Conservation (phyloP, 1,140 invertebrate genomes). For the Sesamia nonagrioides region DNA sequence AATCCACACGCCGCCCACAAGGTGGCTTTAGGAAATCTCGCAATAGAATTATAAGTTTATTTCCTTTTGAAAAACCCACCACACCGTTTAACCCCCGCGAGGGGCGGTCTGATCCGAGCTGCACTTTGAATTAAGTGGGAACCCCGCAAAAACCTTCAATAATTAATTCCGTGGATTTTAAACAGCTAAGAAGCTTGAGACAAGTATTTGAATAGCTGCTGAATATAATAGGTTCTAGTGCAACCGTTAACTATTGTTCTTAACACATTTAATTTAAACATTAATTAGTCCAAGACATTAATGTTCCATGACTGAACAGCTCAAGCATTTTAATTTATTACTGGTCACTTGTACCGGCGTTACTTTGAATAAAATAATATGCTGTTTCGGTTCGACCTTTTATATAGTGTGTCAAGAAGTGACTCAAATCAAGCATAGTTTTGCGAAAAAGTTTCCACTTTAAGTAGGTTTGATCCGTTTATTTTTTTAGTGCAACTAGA, state of each 20-base stretch:
- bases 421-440: slow-evolving; percentile 10
- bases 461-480: not conserved
- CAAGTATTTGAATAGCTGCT: not conserved
- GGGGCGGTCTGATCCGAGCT: not conserved
- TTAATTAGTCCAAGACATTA: not conserved
- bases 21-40: slow-evolving; percentile 4
- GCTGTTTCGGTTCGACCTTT: not conserved
- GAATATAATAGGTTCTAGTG: not conserved
- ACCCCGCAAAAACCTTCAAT: slow-evolving; percentile 9
- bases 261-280: not conserved
- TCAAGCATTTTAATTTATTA: not conserved
- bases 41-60: slow-evolving; percentile 19
- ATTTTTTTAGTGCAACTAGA: slow-evolving; percentile 11
- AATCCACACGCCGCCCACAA: slow-evolving; percentile 10
- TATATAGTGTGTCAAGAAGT: not conserved
- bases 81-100: not conserved
- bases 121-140: not conserved
- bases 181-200: not conserved
- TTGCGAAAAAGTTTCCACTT: not conserved
- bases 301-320: not conserved
- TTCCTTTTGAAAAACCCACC: slow-evolving; percentile 26
- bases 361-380: not conserved
- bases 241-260: not conserved
- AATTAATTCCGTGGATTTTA: not conserved
- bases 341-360: not conserved